phyloP scores from a whole-genome alignment of 2,797 vertebrate genomes.

The Aeoliscus strigatus region DNA sequence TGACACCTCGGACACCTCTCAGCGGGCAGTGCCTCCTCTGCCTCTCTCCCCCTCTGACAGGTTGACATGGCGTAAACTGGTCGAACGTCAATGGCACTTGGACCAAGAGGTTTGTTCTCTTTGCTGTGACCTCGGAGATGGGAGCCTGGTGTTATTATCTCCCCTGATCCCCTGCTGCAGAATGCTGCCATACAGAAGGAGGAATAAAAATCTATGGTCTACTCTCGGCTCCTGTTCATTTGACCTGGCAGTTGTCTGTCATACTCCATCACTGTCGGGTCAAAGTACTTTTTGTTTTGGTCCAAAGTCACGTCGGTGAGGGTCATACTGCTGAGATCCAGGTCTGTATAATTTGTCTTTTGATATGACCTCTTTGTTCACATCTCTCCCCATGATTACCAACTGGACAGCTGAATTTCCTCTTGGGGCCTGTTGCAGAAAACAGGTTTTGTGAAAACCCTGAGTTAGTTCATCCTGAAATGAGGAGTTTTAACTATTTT shows the following conservation, averaged over 20 bases:
- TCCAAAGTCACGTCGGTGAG: neutral
- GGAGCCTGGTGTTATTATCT: constrained; percentile 39
- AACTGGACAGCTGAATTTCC: no score
- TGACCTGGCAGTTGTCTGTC: constrained; percentile 42
- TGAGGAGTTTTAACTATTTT: no score
- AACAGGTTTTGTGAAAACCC: no score
- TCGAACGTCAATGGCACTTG: constrained; percentile 38
- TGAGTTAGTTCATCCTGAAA: no score
- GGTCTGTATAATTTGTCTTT: no score
- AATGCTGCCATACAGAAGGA: constrained; percentile 14
- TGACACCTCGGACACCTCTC: constrained; percentile 66
- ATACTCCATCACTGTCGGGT: constrained; percentile 16
- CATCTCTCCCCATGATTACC: no score
- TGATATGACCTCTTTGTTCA: no score
- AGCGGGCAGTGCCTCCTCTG: constrained; percentile 39
- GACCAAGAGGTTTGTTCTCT: constrained; percentile 51
- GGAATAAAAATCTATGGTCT: constrained; percentile 24
- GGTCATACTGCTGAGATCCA: neutral
- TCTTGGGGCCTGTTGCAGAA: no score
- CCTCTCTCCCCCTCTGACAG: constrained; percentile 45
- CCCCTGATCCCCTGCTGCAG: constrained; percentile 19
- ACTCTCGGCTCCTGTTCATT: constrained; percentile 11
- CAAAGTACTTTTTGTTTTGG: constrained; percentile 2
- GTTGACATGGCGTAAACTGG: constrained; percentile 53
- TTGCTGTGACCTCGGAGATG: constrained; percentile 56